Conservation (phyloP, 2,888 invertebrate species). For the Harmothoe impar region DNA sequence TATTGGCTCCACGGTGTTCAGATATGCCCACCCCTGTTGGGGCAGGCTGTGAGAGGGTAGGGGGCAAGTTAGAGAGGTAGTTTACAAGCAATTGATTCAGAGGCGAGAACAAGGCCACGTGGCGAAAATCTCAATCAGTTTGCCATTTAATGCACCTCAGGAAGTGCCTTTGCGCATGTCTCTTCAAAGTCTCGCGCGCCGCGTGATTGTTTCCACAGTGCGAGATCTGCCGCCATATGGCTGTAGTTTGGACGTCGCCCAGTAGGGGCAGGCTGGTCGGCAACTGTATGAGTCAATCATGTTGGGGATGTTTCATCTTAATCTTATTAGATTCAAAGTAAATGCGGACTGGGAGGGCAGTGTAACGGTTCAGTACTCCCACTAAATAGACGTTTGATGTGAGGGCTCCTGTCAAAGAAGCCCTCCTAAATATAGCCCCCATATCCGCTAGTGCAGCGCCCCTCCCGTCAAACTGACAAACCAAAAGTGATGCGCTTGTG, state of each 20-base stretch:
- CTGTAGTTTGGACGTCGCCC: conserved; percentile 33
- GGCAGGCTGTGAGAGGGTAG: background rate
- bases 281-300: conserved; percentile 59
- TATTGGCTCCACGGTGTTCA: no score
- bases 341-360: conserved; percentile 26
- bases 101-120: conserved; percentile 34
- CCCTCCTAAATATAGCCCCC: background rate
- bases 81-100: conserved; percentile 35
- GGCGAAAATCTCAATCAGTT: conserved; percentile 50
- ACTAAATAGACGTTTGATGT: conserved; percentile 59
- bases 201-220: conserved; percentile 14
- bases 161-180: conserved; percentile 34
- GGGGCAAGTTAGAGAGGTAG: background rate
- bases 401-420: background rate
- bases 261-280: background rate
- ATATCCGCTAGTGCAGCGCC: background rate
- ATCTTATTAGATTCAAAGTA: conserved; percentile 56
- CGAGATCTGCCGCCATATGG: conserved; percentile 32
- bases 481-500: conserved; percentile 8
- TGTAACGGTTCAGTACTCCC: conserved; percentile 33
- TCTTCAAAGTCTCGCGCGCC: conserved; percentile 37
- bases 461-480: conserved; percentile 29
- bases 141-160: conserved; percentile 55
- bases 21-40: no score
- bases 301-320: conserved; percentile 51